Base-by-base conservation (phyloP, 2,113 vertebrate species). In the Zosterops pallidus region DNA sequence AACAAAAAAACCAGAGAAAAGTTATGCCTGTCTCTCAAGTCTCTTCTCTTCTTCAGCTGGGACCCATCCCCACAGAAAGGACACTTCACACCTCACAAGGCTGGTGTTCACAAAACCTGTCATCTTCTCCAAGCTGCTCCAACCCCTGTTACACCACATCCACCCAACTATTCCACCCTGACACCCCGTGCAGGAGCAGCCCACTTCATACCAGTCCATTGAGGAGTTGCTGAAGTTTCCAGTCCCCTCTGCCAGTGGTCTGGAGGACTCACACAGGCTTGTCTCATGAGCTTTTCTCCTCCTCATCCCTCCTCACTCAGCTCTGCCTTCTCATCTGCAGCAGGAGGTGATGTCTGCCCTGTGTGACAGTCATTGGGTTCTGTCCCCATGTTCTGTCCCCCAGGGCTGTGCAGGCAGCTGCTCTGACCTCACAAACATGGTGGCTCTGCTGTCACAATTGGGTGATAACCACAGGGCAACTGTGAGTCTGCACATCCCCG, bases 401-500 rank as follows among this genome's bases (percentile, higher is more conserved):
- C 47, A 5, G 64, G 65, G 41, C 83, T 69, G 46, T 12, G 55
- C 12, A 17, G 65, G 65, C 56, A 25, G 24, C 8, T 28, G 24
- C 62, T 82, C 15, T 82, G 86, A 82, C 78, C 69, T 82, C 86
- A 89, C 78, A 82, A 69, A 11, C 0, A 2, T 12, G 60, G 26
- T 52, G 52, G 22, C 52, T 44, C 59, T 67, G 44, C 37, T 52
- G 10, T 29, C 59, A 60, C 46, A 37, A 2, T 7, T 9, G 53
- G 69, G 25, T 3, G 13, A 26, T 25, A 42, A 42, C 29, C 60
- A 56, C 2, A 0, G 0, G 8, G 28, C 4, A 37, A 2, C 42
- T 11, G 29, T 5, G 31, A 0, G 0, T 25, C 52, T 24, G 70
- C 0, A 2, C 2, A 0, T 16, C n/a, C 35, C 35, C 8, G 0